Percentiles rank a stretch among this genome's conserved stretches.
These are phyloP conservation scores for Acanthisitta chloris DNA, from an alignment of 2,113 vertebrate genomes.

Conservation along the genomic window DNA sequence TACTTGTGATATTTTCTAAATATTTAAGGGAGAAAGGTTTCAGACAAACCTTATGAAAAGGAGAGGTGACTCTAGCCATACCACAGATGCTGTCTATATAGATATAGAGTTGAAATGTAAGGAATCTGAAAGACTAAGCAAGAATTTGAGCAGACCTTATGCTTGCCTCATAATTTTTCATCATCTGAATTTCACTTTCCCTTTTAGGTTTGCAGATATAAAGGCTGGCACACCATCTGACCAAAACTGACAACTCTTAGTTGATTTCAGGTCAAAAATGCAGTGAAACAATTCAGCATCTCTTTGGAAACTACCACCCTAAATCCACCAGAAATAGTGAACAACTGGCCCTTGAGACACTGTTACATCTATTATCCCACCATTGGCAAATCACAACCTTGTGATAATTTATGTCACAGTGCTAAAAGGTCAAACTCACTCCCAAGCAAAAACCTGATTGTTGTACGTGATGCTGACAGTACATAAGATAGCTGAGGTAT, in stretches of 20 bases:
- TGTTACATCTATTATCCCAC: background rate
- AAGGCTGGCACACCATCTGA: background rate
- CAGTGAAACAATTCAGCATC: background rate
- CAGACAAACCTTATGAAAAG: background rate
- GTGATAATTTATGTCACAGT: background rate
- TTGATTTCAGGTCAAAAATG: background rate
- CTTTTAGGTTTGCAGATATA: background rate
- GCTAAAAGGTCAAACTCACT: background rate
- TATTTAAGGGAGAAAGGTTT: background rate
- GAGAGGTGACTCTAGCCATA: background rate
- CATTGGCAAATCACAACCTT: background rate
- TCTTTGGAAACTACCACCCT: background rate
- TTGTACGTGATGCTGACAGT: background rate
- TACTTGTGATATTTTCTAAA: conserved; percentile 56
- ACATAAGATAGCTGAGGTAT: background rate
- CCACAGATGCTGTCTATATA: background rate
- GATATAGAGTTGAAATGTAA: background rate
- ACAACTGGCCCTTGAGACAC: background rate
- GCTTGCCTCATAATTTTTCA: background rate
- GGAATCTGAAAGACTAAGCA: background rate
- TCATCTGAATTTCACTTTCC: background rate
- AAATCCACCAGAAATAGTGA: background rate
- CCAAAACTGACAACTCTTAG: background rate
- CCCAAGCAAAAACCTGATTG: background rate
- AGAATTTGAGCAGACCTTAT: background rate